A percentile compares a stretch with the other conserved stretches of the same genome.
Conservation (phyloP, 2,113 vertebrate genomes). For the Empidonax alnorum region DNA sequence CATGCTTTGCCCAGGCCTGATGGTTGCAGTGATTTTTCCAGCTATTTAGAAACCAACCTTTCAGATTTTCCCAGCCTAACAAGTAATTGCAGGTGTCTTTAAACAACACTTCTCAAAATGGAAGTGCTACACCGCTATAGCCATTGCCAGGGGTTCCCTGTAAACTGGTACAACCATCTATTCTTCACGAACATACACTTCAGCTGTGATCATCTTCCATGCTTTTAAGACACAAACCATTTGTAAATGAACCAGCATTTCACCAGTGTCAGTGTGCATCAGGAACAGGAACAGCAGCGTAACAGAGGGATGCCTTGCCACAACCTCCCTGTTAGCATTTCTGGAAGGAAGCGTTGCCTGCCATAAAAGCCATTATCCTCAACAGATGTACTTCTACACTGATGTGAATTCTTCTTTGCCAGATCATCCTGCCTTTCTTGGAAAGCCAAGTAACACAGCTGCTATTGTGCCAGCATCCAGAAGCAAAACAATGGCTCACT, state of each 20-base stretch:
- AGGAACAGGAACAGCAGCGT: background rate
- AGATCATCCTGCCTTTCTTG: background rate
- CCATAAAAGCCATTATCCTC: background rate
- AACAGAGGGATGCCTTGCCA: background rate
- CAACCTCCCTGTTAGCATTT: background rate
- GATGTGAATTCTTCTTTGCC: background rate
- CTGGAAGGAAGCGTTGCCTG: background rate
- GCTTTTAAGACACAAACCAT: background rate
- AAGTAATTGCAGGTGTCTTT: background rate
- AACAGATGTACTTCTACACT: background rate
- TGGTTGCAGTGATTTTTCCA: background rate
- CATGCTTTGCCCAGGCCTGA: background rate
- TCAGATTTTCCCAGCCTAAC: background rate
- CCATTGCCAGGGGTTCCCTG: background rate
- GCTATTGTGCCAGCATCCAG: background rate
- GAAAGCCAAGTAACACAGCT: background rate
- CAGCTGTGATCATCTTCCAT: background rate
- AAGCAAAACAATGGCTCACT: background rate
- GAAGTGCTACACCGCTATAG: background rate
- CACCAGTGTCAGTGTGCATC: background rate
- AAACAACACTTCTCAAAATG: background rate
- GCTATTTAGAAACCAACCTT: background rate
- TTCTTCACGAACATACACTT: background rate
- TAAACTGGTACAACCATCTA: background rate
- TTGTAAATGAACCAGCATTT: background rate